phyloP scores from a whole-genome alignment of 2,888 invertebrate species.

The Cyclophora punctaria region DNA sequence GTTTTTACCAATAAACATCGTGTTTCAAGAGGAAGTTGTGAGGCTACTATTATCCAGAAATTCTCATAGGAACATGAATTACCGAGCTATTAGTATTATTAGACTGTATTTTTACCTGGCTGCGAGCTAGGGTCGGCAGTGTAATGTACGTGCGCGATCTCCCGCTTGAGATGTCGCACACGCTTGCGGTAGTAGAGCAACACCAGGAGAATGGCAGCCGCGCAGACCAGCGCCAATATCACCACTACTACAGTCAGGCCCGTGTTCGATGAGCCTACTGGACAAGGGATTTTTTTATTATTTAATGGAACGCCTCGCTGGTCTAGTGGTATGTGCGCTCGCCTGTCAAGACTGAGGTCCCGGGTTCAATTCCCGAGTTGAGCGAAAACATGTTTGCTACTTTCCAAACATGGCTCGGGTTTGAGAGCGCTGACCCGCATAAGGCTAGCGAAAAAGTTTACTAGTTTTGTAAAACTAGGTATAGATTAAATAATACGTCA shows the following conservation, averaged over 20 bases:
- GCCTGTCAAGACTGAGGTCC: no score
- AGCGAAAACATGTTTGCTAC: no score
- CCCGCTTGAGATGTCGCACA: slow-evolving; percentile 87
- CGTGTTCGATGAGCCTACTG: slow-evolving; percentile 44
- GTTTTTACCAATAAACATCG: neutral
- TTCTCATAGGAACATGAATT: neutral
- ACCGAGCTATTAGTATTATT: no score
- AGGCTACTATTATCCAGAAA: neutral
- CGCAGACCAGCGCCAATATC: slow-evolving; percentile 76
- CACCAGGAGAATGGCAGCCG: slow-evolving; percentile 76
- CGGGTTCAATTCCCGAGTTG: no score
- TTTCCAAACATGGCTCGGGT: no score
- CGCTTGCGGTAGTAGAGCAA: slow-evolving; percentile 87
- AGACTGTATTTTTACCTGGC: slow-evolving; percentile 56
- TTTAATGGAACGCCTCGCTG: no score
- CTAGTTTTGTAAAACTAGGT: no score
- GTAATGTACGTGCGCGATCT: slow-evolving; percentile 91
- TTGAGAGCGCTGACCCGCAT: no score
- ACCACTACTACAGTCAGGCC: slow-evolving; percentile 81
- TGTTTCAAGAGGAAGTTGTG: neutral
- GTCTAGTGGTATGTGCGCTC: no score
- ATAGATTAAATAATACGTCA: no score
- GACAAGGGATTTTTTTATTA: neutral
- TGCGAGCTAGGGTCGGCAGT: slow-evolving; percentile 83
- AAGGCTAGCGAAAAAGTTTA: no score